A percentile compares a stretch with the other conserved stretches of the same genome.
phyloP scores from a whole-genome alignment of 2,888 invertebrate species.

The Dicycla oo region DNA sequence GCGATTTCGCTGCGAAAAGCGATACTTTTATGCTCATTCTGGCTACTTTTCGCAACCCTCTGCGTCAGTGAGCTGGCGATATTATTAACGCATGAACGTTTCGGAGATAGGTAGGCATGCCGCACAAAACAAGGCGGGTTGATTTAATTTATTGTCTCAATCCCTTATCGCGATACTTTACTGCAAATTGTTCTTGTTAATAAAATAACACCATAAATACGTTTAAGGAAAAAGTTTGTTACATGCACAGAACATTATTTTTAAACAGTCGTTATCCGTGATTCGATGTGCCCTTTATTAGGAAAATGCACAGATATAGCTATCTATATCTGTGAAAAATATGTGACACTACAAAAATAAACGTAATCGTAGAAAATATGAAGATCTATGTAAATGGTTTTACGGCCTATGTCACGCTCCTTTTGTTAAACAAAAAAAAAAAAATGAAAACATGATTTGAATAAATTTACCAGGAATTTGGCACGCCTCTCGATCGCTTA shows the following conservation, averaged over 20 bases:
- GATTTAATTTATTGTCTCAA: conserved; percentile 9
- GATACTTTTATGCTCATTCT: background rate
- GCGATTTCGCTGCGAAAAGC: background rate
- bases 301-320: too few species aligned
- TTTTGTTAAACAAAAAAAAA: conserved; percentile 8
- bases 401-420: background rate
- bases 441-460: conserved; percentile 4
- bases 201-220: conserved; percentile 28
- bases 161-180: conserved; percentile 20
- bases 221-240: conserved; percentile 26
- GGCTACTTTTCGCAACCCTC: background rate
- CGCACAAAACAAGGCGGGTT: background rate
- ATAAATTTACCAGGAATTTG: background rate
- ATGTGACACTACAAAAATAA: conserved; percentile 47
- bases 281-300: conserved; percentile 22
- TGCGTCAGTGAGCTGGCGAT: background rate
- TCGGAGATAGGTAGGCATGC: background rate
- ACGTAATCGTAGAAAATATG: conserved; percentile 25
- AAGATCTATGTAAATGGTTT: conserved; percentile 28
- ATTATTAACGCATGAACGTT: background rate
- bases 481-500: conserved; percentile 16
- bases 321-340: too few species aligned
- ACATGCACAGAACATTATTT: conserved; percentile 29
- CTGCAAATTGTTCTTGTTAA: conserved; percentile 42
- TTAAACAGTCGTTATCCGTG: conserved; percentile 38